These are phyloP conservation scores for Ptilonorhynchus violaceus DNA, from an alignment of 2,113 vertebrate genomes.

Conservation along the genomic window DNA sequence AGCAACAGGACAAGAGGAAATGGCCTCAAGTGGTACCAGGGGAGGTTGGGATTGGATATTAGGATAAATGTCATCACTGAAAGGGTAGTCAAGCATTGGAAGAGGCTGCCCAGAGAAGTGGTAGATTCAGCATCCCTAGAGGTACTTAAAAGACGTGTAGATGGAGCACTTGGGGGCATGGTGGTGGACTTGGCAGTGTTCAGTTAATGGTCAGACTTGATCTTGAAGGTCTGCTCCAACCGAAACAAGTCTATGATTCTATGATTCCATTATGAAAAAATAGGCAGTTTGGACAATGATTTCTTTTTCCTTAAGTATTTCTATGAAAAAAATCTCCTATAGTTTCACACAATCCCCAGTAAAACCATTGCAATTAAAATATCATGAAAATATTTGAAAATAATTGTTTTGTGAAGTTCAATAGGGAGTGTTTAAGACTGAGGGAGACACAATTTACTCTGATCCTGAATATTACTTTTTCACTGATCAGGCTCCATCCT, in stretches of 20 bases:
- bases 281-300: background rate
- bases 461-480: background rate
- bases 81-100: background rate
- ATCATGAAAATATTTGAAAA: background rate
- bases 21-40: background rate
- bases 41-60: background rate
- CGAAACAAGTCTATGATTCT: background rate
- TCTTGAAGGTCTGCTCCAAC: background rate
- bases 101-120: background rate
- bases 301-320: background rate
- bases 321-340: background rate
- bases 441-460: background rate
- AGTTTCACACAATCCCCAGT: background rate
- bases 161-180: background rate
- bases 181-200: background rate
- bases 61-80: background rate
- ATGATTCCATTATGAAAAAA: background rate
- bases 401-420: background rate
- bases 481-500: background rate
- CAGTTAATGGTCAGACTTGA: background rate
- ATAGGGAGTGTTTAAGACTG: background rate
- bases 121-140: background rate
- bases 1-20: background rate
- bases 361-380: background rate
- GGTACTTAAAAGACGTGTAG: background rate